Evolutionary conservation across 2,797 vertebrate genomes (phyloP).

Genomic region (Notoglanidium macrostoma): DNA sequence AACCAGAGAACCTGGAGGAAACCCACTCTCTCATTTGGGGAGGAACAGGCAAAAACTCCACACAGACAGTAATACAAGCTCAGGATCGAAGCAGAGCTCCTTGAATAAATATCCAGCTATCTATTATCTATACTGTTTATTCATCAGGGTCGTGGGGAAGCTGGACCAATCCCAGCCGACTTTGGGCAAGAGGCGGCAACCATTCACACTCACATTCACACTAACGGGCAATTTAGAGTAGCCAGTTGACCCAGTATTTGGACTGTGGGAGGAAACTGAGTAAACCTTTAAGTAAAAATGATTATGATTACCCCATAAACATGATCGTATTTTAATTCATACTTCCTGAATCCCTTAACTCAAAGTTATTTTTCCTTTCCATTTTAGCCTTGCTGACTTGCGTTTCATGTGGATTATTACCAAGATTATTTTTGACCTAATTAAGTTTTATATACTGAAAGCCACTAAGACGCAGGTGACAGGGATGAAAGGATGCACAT

Average conservation of each 20-base stretch:
- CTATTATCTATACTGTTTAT: too few species aligned
- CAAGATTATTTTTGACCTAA: neutral
- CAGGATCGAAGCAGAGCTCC: neutral
- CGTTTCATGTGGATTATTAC: neutral
- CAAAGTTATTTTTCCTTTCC: neutral
- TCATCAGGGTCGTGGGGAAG: too few species aligned
- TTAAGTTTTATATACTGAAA: conserved; percentile 28
- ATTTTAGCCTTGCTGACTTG: neutral
- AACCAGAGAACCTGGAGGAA: neutral
- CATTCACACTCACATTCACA: too few species aligned
- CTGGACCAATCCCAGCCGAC: too few species aligned
- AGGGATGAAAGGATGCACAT: conserved; percentile 40
- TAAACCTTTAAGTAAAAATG: too few species aligned
- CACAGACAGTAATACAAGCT: neutral
- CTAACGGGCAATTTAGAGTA: too few species aligned
- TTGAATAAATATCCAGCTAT: neutral
- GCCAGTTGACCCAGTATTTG: too few species aligned
- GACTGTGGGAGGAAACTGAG: too few species aligned
- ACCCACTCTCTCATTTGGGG: neutral
- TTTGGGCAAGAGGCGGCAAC: too few species aligned
- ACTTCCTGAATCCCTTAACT: neutral
- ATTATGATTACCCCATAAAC: too few species aligned
- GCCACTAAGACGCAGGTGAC: conserved; percentile 11
- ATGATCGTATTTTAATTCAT: conserved; percentile 1
- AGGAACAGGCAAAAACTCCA: neutral